Evolutionary conservation across 2,888 invertebrate species (phyloP).

Genomic region (Hemithea aestivaria): DNA sequence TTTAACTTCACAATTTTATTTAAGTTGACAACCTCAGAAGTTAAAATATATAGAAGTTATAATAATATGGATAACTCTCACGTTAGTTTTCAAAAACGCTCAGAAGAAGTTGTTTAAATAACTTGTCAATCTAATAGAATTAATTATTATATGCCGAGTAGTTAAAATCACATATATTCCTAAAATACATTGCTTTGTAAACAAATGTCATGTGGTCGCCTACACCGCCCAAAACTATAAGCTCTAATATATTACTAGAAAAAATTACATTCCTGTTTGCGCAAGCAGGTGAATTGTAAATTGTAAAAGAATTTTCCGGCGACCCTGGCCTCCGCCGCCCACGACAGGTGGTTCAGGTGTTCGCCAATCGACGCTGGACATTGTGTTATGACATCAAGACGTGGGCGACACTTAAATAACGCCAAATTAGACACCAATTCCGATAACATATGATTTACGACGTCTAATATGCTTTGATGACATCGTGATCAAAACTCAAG

Average conservation of each 20-base stretch:
- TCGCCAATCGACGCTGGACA: constrained; percentile 43
- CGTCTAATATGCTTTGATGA: constrained; percentile 14
- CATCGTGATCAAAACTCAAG: constrained; percentile 9
- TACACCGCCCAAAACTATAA: constrained; percentile 15
- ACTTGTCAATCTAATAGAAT: too few relatives aligned
- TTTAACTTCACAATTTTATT: too few relatives aligned
- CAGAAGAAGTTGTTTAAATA: too few relatives aligned
- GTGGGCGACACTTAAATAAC: constrained; percentile 46
- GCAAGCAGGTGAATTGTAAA: constrained; percentile 39
- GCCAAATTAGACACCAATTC: constrained; percentile 26
- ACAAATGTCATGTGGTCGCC: constrained; percentile 24
- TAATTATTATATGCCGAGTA: too few relatives aligned
- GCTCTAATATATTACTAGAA: constrained; percentile 26
- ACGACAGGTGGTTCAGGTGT: constrained; percentile 65
- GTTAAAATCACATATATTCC: too few relatives aligned
- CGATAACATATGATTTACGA: constrained; percentile 21
- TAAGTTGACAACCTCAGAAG: too few relatives aligned
- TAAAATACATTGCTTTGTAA: constrained; percentile 8
- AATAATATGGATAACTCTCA: too few relatives aligned
- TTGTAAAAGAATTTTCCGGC: constrained; percentile 43
- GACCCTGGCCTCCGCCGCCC: constrained; percentile 58
- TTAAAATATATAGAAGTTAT: too few relatives aligned
- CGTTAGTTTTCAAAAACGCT: too few relatives aligned
- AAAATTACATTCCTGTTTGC: constrained; percentile 34
- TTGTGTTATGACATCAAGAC: constrained; percentile 42